phyloP scores from a whole-genome alignment of 2,113 vertebrate genomes.

The Notarius lentiginosus region DNA sequence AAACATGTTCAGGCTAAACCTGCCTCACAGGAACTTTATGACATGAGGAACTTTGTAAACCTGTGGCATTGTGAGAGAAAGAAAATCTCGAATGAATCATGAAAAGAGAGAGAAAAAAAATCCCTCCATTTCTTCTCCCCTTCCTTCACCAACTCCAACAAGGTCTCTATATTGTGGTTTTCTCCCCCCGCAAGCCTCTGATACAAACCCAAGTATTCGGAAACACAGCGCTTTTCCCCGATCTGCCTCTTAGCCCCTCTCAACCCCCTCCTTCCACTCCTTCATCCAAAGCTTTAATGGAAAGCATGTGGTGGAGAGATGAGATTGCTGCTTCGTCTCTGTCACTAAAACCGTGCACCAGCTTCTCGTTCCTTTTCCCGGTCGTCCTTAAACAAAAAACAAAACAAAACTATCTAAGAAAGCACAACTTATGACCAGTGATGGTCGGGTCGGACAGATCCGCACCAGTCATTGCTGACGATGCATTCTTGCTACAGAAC shows the following conservation, averaged over 20 bases:
- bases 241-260: conserved; percentile 26
- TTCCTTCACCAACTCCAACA: conserved; percentile 48
- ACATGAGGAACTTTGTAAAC: conserved; percentile 14
- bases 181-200: conserved; percentile 49
- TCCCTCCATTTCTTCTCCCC: conserved; percentile 34
- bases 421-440: conserved; percentile 27
- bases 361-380: conserved; percentile 6
- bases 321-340: conserved; percentile 53
- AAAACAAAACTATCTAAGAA: conserved; percentile 1
- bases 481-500: not conserved
- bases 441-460: conserved; percentile 1
- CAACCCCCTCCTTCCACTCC: conserved; percentile 33
- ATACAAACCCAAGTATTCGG: conserved; percentile 52
- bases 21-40: not conserved
- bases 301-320: conserved; percentile 62
- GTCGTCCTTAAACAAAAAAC: not conserved
- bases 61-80: conserved; percentile 37
- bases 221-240: conserved; percentile 48
- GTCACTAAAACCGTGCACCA: conserved; percentile 45
- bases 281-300: conserved; percentile 54
- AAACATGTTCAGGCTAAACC: not conserved
- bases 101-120: conserved; percentile 41
- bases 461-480: not conserved
- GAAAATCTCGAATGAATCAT: conserved; percentile 43
- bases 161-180: conserved; percentile 55